Conservation (phyloP, 2,888 invertebrate species). For the Entomobrya proxima region DNA sequence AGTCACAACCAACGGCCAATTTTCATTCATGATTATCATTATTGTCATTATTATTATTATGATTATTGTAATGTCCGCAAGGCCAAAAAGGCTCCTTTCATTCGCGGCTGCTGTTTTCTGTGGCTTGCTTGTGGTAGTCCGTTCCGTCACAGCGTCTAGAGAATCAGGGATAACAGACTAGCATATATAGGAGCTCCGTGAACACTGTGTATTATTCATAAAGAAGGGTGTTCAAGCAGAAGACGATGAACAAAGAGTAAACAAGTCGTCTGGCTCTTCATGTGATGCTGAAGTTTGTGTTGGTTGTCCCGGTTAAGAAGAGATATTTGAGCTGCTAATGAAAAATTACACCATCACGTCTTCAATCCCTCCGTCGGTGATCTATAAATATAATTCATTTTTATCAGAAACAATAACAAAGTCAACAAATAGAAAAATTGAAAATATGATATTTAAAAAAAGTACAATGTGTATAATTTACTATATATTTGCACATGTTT, state of each 20-base stretch:
- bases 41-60: constrained; percentile 65
- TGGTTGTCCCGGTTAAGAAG: neutral
- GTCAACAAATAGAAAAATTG: too few species aligned
- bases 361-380: too few species aligned
- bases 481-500: too few species aligned
- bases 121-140: neutral
- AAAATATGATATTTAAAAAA: too few species aligned
- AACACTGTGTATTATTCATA: neutral
- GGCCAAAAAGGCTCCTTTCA: constrained; percentile 45
- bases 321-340: too few species aligned
- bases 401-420: too few species aligned
- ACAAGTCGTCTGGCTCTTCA: constrained; percentile 48
- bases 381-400: too few species aligned
- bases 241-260: constrained; percentile 54
- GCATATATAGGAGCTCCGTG: too few species aligned
- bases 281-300: neutral
- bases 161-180: too few species aligned
- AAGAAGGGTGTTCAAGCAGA: constrained; percentile 30
- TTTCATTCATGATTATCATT: constrained; percentile 67
- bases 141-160: too few species aligned
- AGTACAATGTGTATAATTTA: too few species aligned
- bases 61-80: constrained; percentile 62
- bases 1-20: constrained; percentile 60
- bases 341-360: too few species aligned
- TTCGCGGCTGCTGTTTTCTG: neutral